These are phyloP conservation scores for Palaemon carinicauda DNA, from an alignment of 1,140 invertebrate genomes.

Conservation along the genomic window DNA sequence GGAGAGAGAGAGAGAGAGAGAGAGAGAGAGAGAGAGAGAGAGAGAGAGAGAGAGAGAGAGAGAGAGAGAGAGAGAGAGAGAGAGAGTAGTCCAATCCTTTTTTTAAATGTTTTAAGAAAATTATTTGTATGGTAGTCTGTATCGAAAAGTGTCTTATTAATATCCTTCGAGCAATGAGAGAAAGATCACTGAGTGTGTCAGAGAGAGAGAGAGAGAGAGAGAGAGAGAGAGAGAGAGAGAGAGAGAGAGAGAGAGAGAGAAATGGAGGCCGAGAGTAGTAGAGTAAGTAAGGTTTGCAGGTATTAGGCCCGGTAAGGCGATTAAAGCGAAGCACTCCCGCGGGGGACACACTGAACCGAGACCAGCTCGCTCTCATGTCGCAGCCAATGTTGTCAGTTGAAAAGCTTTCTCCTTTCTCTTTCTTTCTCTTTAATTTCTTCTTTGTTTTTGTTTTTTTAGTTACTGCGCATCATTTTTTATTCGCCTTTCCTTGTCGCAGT, in stretches of 20 bases:
- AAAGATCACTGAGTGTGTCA: too few species aligned
- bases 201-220: background rate
- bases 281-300: slow-evolving; percentile 27
- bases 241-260: background rate
- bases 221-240: background rate
- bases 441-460: too few species aligned
- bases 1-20: background rate
- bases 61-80: background rate
- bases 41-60: background rate
- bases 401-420: background rate
- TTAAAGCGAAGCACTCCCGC: slow-evolving; percentile 30
- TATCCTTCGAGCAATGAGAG: too few species aligned
- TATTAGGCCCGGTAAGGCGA: slow-evolving; percentile 30
- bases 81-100: too few species aligned
- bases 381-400: background rate
- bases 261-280: background rate
- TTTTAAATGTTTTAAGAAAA: too few species aligned
- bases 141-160: too few species aligned
- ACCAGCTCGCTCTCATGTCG: too few species aligned
- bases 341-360: background rate
- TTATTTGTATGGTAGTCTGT: too few species aligned
- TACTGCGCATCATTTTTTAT: too few species aligned
- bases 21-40: background rate
- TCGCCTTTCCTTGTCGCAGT: too few species aligned
- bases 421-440: background rate